Evolutionary conservation across 2,113 vertebrate genomes (phyloP), one percentile per base, ranked within the genome.

Genomic region (Sceloporus undulatus): DNA sequence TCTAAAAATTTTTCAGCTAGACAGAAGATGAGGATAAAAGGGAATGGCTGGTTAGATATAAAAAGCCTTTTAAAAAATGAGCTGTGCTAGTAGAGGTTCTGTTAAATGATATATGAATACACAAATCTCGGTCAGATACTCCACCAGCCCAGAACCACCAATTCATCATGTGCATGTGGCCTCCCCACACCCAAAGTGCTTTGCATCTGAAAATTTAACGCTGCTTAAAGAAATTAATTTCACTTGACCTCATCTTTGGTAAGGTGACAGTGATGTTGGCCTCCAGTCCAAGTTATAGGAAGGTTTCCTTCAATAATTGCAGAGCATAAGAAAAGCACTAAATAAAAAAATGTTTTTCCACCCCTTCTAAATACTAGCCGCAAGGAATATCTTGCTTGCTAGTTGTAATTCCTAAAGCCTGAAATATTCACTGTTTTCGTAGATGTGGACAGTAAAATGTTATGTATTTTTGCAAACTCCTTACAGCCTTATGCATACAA

Each of bases 281-380:
- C 52, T 16, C 7, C 5, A 19, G 0, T 18, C 3, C 21, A 62
- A 5, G 19, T 40, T 62, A 23, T 54, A 52, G 82, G 29, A 48
- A 48, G 34, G 79, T 38, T 62, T 65, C 2, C 56, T 83, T 14
- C 4, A 18, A 48, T n/a, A 23, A 34, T 54, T 34, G n/a, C 21
- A 52, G 82, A 84, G 42, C 9, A 89, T 77, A 9, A 75, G 56
- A 1, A 91, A 85, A 84, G 74, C 83, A 70, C 13, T 86, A 5
- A 38, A 54, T 34, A 59, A 77, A 81, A 54, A 29, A 19, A 27
- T 27, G 34, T 14, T 6, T 59, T 62, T 23, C 21, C 4, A 3
- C 11, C 4, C 59, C 59, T 52, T 79, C 29, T 86, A 25, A 65
- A 68, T n/a, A 79, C 23, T 27, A 13, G 38, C 1, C 1, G 4